Base-by-base conservation (phyloP, 2,888 invertebrate species). In the Dicycla oo region DNA sequence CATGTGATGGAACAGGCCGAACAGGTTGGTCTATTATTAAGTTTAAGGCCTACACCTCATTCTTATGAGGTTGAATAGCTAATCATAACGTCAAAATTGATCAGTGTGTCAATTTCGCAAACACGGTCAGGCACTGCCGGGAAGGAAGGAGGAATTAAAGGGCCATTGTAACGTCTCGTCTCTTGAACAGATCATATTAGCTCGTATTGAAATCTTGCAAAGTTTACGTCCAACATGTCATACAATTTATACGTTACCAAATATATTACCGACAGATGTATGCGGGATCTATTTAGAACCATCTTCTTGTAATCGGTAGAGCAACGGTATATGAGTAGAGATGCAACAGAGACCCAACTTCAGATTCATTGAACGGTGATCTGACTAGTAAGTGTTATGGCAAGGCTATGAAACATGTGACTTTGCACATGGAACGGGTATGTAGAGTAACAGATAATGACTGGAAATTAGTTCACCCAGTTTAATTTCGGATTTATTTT, bases 261-360 rank as follows among this genome's bases (percentile, higher is more conserved):
- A 82, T 78, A 69, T 43, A 69, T 53, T 70, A 70, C 58, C 6
- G 47, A n/a, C 34, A 51, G 23, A 45, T 66, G 45, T 71, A 40
- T 63, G 66, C 38, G 53, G 47, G 30, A 69, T 72, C 43, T 70
- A 57, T 81, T 65, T 70, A 18, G 26, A 67, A 54, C 26, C 56
- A 53, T 57, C 62, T 53, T 63, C 38, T 40, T 40, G 73, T 45
- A 72, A 78, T 78, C 49, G 43, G 38, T 72, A 78, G 13, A 34
- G 54, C 34, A 71, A 61, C 20, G 38, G 10, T 2, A 20, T n/a
- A 23, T 4, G 78, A 75, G 30, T 78, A 78, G 0, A 43, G 4
- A 57, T 30, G 23, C 23, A 45, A 61, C 75, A 78, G 75, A 75
- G 43, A 15, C 3, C 3, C 0, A 49, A 49, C 43, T 49, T 43